Base-by-base conservation (phyloP, 2,888 invertebrate genomes). In the Drosophila atripex region DNA sequence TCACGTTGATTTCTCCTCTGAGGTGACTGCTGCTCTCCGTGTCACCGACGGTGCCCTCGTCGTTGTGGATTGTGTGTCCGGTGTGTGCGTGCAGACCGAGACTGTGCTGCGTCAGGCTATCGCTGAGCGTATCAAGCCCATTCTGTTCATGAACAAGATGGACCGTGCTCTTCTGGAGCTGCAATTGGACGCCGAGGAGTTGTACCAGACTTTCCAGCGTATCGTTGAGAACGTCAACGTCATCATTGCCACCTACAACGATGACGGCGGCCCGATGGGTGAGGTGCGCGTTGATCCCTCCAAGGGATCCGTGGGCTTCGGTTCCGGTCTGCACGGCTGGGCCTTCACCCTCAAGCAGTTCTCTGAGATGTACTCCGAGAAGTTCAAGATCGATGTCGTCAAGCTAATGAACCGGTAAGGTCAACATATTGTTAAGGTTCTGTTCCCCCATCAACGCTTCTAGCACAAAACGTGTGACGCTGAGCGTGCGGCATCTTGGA, bases 101-200 rank as follows among this genome's bases (percentile, higher is more conserved):
- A 90, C 99, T 89, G 99, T 99, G 68, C 94, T 99, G 89, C 97
- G 99, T 93, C 99, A 99, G 92, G 99, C 99, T 74, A 99, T 99
- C 90, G 98, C 98, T 74, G 99, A 99, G 93, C 96, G 99, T 91
- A 99, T 99, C 90, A 99, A 99, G 95, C 99, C 99, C 61, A 97
- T 99, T 84, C 94, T 99, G 89, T 99, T 99, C 96, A 99, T 99
- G 99, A 99, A 99, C 96, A 99, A 99, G 93, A 99, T 99, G 99
- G 99, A 99, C 94, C 96, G 99, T 86, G 99, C 99, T 82, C 94
- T 99, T 69, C 93, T 99, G 39, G 99, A 99, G 92, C 93, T 99
- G 90, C 99, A 99, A 91, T 93, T 99, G 88, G 99, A 97, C 72
- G 95, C 96, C 76, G 99, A 99, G 92, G 98, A 98, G 91, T 94